These are phyloP conservation scores for Catamblyrhynchus diadema DNA, from an alignment of 2,797 vertebrate species.

Conservation along the genomic window DNA sequence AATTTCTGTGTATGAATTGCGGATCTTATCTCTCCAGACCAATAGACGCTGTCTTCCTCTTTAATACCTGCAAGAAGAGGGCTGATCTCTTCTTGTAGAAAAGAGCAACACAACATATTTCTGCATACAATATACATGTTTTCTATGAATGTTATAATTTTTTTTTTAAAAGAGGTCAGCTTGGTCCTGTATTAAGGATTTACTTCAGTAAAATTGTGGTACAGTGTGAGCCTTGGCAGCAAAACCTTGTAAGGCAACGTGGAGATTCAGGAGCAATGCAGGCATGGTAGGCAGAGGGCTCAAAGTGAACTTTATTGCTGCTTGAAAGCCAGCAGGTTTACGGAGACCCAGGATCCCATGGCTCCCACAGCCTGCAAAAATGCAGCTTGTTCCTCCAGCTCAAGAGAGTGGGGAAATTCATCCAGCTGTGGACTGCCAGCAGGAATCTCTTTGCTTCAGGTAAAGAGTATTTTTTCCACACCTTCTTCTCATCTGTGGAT, in stretches of 20 bases:
- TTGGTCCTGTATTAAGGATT: not conserved
- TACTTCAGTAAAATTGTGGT: not conserved
- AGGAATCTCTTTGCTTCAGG: not conserved
- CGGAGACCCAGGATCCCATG: not conserved
- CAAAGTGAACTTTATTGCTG: not conserved
- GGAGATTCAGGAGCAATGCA: not conserved
- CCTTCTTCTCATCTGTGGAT: not conserved
- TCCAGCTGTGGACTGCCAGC: not conserved
- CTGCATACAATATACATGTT: not conserved
- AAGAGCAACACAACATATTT: not conserved
- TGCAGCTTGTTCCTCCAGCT: rapidly evolving
- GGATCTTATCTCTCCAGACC: not conserved
- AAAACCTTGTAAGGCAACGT: not conserved
- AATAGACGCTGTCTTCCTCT: rapidly evolving
- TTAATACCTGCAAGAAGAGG: not conserved
- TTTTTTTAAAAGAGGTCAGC: not conserved
- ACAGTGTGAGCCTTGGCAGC: not conserved
- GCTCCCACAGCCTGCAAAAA: not conserved
- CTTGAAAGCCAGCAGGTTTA: not conserved
- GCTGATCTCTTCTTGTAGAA: not conserved
- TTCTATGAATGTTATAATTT: not conserved
- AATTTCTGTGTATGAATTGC: not conserved
- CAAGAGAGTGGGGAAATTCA: not conserved
- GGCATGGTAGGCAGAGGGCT: not conserved
- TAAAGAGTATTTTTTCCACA: not conserved